Evolutionary conservation across 2,888 invertebrate genomes (phyloP), one percentile per base, ranked within the genome.

Genomic region (Volucella inflata): DNA sequence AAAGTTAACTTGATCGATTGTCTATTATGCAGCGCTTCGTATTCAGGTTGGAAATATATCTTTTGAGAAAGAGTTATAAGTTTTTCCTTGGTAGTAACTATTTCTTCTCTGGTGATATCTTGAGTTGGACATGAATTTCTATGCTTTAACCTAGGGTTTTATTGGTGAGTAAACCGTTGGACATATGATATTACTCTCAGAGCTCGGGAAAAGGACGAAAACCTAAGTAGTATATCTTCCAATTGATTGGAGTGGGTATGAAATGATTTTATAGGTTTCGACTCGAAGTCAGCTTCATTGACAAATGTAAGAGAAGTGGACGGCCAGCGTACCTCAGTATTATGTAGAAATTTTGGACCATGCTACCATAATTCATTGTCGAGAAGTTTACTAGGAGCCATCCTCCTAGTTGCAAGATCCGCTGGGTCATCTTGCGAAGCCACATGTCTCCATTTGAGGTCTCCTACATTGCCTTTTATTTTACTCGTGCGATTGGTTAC

Each of bases 351-450:
- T 2, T 16, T 21, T 1, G 77, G 87, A 8, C 78, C 81, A 14
- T 42, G 30, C 87, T 81, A 87, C 16, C 82, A 30, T n/a, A n/a
- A n/a, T n/a, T n/a, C n/a, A n/a, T n/a, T n/a, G n/a, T n/a, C n/a
- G n/a, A n/a, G n/a, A n/a, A 81, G 50, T 10, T 75, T 79, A 11
- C 62, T 11, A 9, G 84, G 68, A 48, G 40, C 46, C 44, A 84
- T 36, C 2, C 87, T 79, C 48, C 82, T 60, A 12, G 75, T 82
- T 14, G 78, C 83, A 3, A 85, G 38, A 72, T 87, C 87, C 1
- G 83, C 83, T 2, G 87, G 77, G 67, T 87, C 87, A 0, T 62
- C 17, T 8, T 75, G 44, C 0, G 87, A 85, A 0, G 44, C 21
- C 2, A 87, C 85, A 44, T 87, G 83, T 30, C 30, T 17, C 79